Evolutionary conservation across 2,113 vertebrate species (phyloP).

Genomic region (Rousettus leschenaultii): DNA sequence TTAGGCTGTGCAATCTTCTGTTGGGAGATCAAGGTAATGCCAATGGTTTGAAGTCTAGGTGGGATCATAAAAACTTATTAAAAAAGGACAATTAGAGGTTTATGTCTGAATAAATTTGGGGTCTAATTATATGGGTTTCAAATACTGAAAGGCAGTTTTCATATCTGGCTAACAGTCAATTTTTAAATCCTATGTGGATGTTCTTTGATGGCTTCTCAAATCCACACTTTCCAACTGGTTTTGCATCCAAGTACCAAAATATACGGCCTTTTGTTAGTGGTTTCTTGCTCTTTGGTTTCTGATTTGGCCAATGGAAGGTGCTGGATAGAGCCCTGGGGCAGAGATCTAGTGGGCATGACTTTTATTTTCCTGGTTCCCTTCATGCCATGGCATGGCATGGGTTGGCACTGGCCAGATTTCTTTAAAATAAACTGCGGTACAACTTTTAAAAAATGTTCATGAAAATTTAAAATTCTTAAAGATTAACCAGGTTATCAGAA

Average conservation of each 20-base stretch:
- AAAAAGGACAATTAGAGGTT: neutral
- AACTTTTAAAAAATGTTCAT: neutral
- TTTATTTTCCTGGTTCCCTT: neutral
- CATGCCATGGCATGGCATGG: neutral
- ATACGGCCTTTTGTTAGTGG: neutral
- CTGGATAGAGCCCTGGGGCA: neutral
- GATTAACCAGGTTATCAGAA: neutral
- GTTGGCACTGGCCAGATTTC: neutral
- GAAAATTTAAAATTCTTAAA: conserved; percentile 7
- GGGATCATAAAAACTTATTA: neutral
- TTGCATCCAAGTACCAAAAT: neutral
- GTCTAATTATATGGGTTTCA: neutral
- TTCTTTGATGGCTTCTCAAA: neutral
- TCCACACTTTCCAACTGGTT: neutral
- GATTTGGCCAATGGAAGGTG: neutral
- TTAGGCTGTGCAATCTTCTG: neutral
- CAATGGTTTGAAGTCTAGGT: neutral
- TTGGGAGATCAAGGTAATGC: neutral
- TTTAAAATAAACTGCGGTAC: neutral
- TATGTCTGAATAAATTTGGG: neutral
- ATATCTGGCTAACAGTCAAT: neutral
- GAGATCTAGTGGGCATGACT: neutral
- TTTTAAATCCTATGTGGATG: neutral
- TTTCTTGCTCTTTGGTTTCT: neutral
- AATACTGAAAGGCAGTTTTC: neutral